Evolutionary conservation across 2,888 invertebrate species (phyloP), one percentile per base, ranked within the genome.

Genomic region (Hypomecis atomaria): DNA sequence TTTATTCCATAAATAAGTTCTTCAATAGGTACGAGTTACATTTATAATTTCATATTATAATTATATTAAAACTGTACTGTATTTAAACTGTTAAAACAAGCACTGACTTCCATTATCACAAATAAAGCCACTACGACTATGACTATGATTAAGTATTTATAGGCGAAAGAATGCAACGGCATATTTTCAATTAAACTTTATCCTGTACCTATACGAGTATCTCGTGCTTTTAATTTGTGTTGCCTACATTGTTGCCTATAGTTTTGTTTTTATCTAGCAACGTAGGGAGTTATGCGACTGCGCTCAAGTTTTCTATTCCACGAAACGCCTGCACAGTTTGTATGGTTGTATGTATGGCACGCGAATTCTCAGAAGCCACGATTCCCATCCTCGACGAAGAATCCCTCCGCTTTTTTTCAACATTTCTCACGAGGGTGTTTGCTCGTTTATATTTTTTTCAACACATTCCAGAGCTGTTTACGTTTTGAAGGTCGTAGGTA

Each of bases 281-380:
- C 62, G 13, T 59, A 62, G 33, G 47, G 62, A 64, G 71, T 71
- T 70, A 72, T 73, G 76, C 69, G 71, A 74, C 76, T 83, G 80
- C 80, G 81, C 80, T 75, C 78, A 71, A 72, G 42, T 58, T 61
- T 59, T 76, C 79, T 81, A 78, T 81, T 80, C 81, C 78, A 75
- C 78, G 77, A 77, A 77, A 69, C 68, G 80, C 82, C 80, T 81
- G 81, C 78, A 78, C 71, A 74, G 74, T 76, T 77, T 77, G 76
- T 80, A 78, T 74, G 76, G 77, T 74, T 76, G 79, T 79, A 78
- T 77, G 78, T 75, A 83, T 86, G 88, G 91, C 92, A 92, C 92
- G 92, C 89, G 92, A 90, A 90, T 92, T 90, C 92, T 83, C 70
- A 78, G 91, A 92, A 92, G 78, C 76, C 78, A 83, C 79, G 79